phyloP scores from a whole-genome alignment of 2,888 invertebrate genomes.

The Leuctra nigra region DNA sequence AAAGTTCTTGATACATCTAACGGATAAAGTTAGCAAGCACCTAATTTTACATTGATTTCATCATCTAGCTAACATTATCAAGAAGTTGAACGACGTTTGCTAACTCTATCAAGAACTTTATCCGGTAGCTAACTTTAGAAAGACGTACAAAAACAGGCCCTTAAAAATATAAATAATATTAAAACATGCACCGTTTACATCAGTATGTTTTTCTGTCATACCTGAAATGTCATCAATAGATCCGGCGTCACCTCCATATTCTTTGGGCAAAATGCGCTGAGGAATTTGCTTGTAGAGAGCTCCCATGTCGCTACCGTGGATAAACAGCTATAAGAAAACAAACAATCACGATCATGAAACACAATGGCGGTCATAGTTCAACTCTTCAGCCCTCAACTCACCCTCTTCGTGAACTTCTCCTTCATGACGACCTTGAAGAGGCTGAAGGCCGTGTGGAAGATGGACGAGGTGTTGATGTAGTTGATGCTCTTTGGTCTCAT shows the following conservation, averaged over 20 bases:
- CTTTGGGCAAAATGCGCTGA: slow-evolving; percentile 51
- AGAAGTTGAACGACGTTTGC: too few relatives aligned
- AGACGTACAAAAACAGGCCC: too few relatives aligned
- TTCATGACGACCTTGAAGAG: slow-evolving; percentile 55
- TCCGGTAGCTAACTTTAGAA: too few relatives aligned
- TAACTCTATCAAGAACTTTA: too few relatives aligned
- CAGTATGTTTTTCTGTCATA: slow-evolving; percentile 32
- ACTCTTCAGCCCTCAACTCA: too few relatives aligned
- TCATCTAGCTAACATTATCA: too few relatives aligned
- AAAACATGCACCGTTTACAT: too few relatives aligned
- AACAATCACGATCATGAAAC: background rate
- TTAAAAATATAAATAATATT: too few relatives aligned
- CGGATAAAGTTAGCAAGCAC: too few relatives aligned
- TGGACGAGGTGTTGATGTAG: slow-evolving; percentile 50
- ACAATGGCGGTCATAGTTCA: too few relatives aligned
- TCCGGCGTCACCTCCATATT: slow-evolving; percentile 59
- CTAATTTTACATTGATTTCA: too few relatives aligned
- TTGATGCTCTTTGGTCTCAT: slow-evolving; percentile 51
- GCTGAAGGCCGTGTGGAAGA: slow-evolving; percentile 51
- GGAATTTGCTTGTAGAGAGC: slow-evolving; percentile 52
- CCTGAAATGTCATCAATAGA: slow-evolving; percentile 46
- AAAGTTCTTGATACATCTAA: too few relatives aligned
- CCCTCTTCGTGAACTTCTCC: slow-evolving; percentile 53
- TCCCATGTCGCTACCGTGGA: slow-evolving; percentile 45
- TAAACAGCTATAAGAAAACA: background rate